phyloP scores from a whole-genome alignment of 2,888 invertebrate species.

The Criorhina ranunculi region DNA sequence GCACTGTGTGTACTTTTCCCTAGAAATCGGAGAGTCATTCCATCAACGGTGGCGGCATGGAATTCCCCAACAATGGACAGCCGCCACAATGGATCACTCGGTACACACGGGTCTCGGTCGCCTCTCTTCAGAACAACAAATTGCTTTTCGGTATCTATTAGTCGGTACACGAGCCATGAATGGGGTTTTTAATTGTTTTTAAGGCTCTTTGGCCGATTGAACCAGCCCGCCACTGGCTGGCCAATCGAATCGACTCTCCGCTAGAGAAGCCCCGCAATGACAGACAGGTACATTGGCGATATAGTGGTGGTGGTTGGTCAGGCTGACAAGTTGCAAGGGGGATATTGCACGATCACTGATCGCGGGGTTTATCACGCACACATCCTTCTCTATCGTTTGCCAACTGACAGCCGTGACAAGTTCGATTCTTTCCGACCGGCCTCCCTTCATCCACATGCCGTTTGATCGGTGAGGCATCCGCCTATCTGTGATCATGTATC shows the following conservation, averaged over 20 bases:
- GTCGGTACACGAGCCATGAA: conserved; percentile 63
- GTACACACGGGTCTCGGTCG: conserved; percentile 8
- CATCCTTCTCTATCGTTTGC: conserved; percentile 36
- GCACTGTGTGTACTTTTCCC: conserved; percentile 40
- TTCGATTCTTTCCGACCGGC: conserved; percentile 54
- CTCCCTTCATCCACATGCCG: conserved; percentile 6
- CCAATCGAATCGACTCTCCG: conserved; percentile 20
- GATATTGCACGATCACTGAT: conserved; percentile 62
- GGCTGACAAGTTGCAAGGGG: conserved; percentile 50
- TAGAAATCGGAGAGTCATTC: conserved; percentile 57
- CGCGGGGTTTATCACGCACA: conserved; percentile 63
- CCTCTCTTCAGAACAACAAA: conserved; percentile 58
- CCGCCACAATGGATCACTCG: conserved; percentile 65
- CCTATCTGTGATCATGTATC: conserved; percentile 61
- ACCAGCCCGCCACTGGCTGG: conserved; percentile 30
- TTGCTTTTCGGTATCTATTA: conserved; percentile 76
- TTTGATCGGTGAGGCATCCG: conserved; percentile 35
- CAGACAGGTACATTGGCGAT: conserved; percentile 58
- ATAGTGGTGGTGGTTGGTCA: conserved; percentile 7
- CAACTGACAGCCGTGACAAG: conserved; percentile 69
- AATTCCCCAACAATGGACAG: conserved; percentile 49
- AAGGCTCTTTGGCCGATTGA: conserved; percentile 41
- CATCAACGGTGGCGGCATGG: conserved; percentile 6
- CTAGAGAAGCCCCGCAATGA: conserved; percentile 42
- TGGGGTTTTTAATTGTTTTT: conserved; percentile 72